Conservation (phyloP, 64 coral and sea anemone species). For the Trachythela sp. region DNA sequence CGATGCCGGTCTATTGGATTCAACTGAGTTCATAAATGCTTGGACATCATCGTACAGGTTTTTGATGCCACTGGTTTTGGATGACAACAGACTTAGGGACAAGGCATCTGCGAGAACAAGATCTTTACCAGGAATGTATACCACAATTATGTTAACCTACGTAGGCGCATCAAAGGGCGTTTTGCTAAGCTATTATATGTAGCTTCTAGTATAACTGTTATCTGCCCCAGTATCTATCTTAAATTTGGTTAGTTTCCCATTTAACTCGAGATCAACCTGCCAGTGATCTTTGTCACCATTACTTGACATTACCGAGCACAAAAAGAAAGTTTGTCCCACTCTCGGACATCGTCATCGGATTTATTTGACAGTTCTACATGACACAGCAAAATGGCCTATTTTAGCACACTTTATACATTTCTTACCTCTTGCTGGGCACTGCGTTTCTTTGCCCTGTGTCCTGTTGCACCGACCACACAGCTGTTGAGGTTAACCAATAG, state of each 20-base stretch:
- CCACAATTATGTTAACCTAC: too few species aligned
- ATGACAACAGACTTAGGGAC: neutral
- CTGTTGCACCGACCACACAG: neutral
- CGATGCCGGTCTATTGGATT: neutral
- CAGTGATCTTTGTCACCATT: too few species aligned
- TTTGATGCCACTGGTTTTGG: neutral
- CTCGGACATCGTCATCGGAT: too few species aligned
- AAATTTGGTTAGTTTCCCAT: too few species aligned
- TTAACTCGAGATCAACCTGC: too few species aligned
- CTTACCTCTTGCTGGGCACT: neutral
- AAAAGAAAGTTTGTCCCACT: neutral
- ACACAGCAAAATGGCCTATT: neutral
- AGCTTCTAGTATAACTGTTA: too few species aligned
- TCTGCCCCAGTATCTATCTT: too few species aligned
- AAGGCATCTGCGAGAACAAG: neutral
- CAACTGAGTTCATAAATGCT: constrained; percentile 15
- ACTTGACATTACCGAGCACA: too few species aligned
- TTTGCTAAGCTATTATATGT: too few species aligned
- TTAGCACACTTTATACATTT: neutral
- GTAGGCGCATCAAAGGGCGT: too few species aligned
- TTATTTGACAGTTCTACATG: neutral
- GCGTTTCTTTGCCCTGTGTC: neutral
- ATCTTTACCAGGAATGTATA: too few species aligned
- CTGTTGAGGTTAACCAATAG: neutral
- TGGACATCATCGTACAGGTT: constrained; percentile 8